Percentiles rank a stretch among this genome's conserved stretches.
These are phyloP conservation scores for Eupithecia dodoneata DNA, from an alignment of 2,888 invertebrate genomes.

Conservation along the genomic window DNA sequence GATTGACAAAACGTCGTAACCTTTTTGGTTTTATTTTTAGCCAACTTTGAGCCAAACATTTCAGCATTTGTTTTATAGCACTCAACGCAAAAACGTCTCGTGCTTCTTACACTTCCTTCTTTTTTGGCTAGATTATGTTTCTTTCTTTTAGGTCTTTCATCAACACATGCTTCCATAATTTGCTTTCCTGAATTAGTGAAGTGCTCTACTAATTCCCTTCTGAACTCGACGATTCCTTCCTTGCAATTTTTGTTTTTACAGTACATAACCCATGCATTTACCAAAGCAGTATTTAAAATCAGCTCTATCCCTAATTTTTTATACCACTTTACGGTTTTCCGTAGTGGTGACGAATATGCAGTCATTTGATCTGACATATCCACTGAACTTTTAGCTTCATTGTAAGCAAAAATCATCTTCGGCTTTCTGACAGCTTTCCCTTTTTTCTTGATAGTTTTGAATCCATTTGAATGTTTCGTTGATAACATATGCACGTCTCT, in stretches of 20 bases:
- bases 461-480: slow-evolving; percentile 52
- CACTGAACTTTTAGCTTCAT: slow-evolving; percentile 54
- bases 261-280: slow-evolving; percentile 45
- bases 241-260: slow-evolving; percentile 36
- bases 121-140: slow-evolving; percentile 38
- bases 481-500: slow-evolving; percentile 47
- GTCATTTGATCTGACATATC: slow-evolving; percentile 57
- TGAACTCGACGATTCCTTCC: slow-evolving; percentile 33
- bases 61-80: slow-evolving; percentile 36
- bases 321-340: slow-evolving; percentile 60
- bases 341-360: slow-evolving; percentile 51
- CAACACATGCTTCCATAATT: background rate
- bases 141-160: slow-evolving; percentile 34
- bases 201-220: slow-evolving; percentile 33
- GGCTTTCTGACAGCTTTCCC: slow-evolving; percentile 18
- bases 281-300: slow-evolving; percentile 51
- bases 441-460: slow-evolving; percentile 40
- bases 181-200: slow-evolving; percentile 28
- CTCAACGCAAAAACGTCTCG: slow-evolving; percentile 33
- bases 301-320: slow-evolving; percentile 55
- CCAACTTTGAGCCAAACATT: slow-evolving; percentile 29
- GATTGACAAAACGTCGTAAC: slow-evolving; percentile 43
- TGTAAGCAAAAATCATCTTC: slow-evolving; percentile 51
- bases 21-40: slow-evolving; percentile 41
- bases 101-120: slow-evolving; percentile 34